Conservation (phyloP, 2,888 invertebrate genomes). For the Chymomyza procnemis region DNA sequence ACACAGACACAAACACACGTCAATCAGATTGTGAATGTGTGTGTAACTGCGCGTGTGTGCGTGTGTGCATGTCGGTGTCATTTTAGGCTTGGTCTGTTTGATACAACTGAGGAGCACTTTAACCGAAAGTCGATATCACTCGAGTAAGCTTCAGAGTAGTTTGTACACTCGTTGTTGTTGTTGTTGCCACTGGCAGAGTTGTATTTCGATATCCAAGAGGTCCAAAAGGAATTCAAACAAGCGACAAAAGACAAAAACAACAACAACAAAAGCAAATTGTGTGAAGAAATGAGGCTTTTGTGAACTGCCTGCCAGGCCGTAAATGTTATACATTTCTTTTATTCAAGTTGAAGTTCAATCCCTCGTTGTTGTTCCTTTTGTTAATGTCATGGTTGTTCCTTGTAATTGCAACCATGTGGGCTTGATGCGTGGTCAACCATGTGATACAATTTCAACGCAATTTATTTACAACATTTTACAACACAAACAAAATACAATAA, state of each 20-base stretch:
- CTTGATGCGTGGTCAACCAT: constrained; percentile 29
- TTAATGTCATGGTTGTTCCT: constrained; percentile 5
- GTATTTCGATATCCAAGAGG: background rate
- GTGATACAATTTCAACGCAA: constrained; percentile 36
- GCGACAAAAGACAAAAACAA: background rate
- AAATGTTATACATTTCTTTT: constrained; percentile 7
- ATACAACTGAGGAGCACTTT: constrained; percentile 22
- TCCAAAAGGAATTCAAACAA: background rate
- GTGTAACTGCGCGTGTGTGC: background rate
- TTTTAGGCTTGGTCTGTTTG: background rate
- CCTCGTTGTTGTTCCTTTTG: constrained; percentile 17
- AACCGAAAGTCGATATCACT: constrained; percentile 25
- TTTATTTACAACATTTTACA: constrained; percentile 25
- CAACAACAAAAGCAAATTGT: background rate
- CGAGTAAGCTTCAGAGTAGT: background rate
- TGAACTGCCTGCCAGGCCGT: background rate
- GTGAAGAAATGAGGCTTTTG: background rate
- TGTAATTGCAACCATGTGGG: constrained; percentile 5
- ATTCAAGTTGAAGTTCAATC: background rate
- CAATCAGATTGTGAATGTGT: background rate
- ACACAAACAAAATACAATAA: background rate
- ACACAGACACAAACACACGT: background rate
- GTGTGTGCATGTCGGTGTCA: constrained; percentile 1
- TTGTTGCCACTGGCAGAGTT: background rate
- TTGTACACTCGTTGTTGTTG: constrained; percentile 3